Evolutionary conservation across 2,888 invertebrate species (phyloP).

Genomic region (Lottia scabra): DNA sequence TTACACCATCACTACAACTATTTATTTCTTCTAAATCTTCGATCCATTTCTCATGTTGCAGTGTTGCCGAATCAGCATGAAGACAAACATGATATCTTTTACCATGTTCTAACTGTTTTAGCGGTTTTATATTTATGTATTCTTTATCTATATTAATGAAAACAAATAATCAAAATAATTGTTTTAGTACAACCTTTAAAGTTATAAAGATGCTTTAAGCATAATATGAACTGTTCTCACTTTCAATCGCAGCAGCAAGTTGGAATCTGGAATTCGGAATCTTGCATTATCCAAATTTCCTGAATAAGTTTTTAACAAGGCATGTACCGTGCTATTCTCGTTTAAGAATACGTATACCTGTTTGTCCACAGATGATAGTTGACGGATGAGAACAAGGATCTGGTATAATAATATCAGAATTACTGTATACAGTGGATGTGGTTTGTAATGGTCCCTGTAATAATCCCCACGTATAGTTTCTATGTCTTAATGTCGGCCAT

Average conservation of each 20-base stretch:
- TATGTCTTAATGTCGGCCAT: conserved; percentile 29
- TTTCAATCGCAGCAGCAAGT: too few species aligned
- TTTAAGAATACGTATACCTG: conserved; percentile 12
- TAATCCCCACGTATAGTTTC: conserved; percentile 27
- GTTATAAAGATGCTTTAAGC: too few species aligned
- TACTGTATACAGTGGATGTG: background rate
- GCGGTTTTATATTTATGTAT: background rate
- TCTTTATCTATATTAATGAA: background rate
- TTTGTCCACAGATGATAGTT: conserved; percentile 27
- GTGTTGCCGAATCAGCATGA: conserved; percentile 30
- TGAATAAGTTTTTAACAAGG: too few species aligned
- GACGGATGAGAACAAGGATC: conserved; percentile 33
- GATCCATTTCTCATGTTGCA: conserved; percentile 36
- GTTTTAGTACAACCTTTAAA: background rate
- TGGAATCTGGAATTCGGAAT: too few species aligned
- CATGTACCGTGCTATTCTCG: too few species aligned
- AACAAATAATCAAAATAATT: background rate
- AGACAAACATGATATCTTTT: conserved; percentile 37
- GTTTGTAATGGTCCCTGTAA: conserved; percentile 3
- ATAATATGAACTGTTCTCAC: too few species aligned
- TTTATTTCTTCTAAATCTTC: conserved; percentile 34
- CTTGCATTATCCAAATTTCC: too few species aligned
- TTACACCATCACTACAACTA: conserved; percentile 47
- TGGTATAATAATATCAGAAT: background rate
- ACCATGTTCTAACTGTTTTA: conserved; percentile 20